A percentile compares a stretch with the other conserved stretches of the same genome.
phyloP scores from a whole-genome alignment of 2,797 vertebrate genomes.

The Brotula barbata region DNA sequence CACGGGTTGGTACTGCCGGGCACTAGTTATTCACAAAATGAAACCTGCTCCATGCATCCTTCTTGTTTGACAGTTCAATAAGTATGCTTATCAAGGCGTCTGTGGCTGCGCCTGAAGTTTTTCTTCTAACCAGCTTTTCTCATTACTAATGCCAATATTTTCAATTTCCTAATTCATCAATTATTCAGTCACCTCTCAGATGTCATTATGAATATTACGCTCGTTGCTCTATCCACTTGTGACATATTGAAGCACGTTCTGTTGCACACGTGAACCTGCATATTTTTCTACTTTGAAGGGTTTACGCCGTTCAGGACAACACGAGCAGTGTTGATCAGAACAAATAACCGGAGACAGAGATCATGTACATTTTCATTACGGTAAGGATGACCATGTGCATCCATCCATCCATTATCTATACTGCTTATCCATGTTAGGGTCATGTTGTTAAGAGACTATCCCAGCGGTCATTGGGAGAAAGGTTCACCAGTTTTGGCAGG shows the following conservation, averaged over 20 bases:
- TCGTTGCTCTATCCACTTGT: constrained; percentile 24
- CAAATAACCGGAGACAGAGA: constrained; percentile 11
- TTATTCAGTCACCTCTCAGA: constrained; percentile 57
- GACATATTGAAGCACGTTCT: too few species aligned
- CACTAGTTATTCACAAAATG: constrained; percentile 22
- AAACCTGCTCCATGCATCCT: constrained; percentile 27
- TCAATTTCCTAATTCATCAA: constrained; percentile 65
- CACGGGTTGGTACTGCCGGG: constrained; percentile 6
- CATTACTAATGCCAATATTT: constrained; percentile 20
- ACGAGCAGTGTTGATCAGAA: constrained; percentile 10
- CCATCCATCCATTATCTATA: too few species aligned
- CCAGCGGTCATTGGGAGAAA: too few species aligned
- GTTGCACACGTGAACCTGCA: too few species aligned
- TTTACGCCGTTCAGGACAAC: not conserved
- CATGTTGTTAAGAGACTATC: too few species aligned
- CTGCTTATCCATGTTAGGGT: too few species aligned
- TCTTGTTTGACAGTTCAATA: constrained; percentile 63
- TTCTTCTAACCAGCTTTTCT: constrained; percentile 6
- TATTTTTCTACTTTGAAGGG: not conserved
- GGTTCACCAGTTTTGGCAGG: too few species aligned
- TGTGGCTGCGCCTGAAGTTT: constrained; percentile 11
- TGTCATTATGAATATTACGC: constrained; percentile 48
- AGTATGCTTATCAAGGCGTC: constrained; percentile 35
- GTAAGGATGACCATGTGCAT: too few species aligned
- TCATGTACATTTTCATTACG: constrained; percentile 3